Conservation (phyloP, 2,113 vertebrate genomes). For the Aythya baeri region DNA sequence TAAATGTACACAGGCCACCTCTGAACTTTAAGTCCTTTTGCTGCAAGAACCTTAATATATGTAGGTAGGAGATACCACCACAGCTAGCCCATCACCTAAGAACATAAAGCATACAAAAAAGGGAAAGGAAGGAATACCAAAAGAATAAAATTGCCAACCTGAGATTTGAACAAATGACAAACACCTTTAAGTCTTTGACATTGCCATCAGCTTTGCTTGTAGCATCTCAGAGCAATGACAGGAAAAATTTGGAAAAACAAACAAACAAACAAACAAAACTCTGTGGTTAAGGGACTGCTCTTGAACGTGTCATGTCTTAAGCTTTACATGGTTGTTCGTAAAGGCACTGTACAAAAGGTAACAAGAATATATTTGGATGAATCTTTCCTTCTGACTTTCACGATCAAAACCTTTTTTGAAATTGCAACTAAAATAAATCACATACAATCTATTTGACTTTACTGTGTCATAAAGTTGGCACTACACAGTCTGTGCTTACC, state of each 20-base stretch:
- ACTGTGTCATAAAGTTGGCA: slow-evolving; percentile 50
- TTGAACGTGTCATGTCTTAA: not conserved
- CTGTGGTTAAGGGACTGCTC: not conserved
- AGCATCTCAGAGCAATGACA: not conserved
- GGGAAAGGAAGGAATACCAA: not conserved
- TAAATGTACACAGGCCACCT: not conserved
- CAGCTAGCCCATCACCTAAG: not conserved
- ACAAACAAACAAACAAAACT: not conserved
- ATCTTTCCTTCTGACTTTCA: slow-evolving; percentile 3
- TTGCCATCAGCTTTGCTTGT: not conserved
- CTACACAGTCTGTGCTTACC: not conserved
- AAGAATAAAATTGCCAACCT: not conserved
- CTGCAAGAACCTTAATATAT: not conserved
- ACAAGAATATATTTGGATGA: not conserved
- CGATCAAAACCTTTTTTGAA: not conserved
- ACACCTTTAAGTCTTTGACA: not conserved
- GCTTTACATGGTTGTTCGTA: not conserved
- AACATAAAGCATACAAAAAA: not conserved
- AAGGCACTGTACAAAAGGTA: not conserved
- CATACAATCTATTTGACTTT: not conserved
- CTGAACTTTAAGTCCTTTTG: not conserved
- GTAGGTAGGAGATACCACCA: not conserved
- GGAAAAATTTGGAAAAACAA: not conserved
- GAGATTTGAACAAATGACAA: accelerated
- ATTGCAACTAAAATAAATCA: not conserved